Evolutionary conservation across 2,113 vertebrate genomes (phyloP).

Genomic region (Apodemus sylvaticus): DNA sequence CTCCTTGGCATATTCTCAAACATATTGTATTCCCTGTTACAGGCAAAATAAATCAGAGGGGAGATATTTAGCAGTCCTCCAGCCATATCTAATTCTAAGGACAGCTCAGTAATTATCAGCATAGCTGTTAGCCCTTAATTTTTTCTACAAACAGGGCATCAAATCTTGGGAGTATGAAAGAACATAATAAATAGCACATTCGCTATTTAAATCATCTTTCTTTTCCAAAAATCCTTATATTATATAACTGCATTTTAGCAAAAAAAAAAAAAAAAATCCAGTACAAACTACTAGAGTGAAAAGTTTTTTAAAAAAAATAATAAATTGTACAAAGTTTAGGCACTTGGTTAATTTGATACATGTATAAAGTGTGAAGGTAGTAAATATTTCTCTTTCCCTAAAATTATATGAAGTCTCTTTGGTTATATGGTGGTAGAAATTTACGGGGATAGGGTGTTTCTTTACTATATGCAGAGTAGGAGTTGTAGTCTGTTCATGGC

Average conservation of each 20-base stretch:
- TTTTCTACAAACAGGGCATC: neutral
- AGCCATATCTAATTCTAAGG: neutral
- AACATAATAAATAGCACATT: neutral
- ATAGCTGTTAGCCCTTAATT: neutral
- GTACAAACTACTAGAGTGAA: neutral
- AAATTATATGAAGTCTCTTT: neutral
- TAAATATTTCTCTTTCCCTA: neutral
- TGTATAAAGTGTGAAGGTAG: neutral
- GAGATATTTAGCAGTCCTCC: neutral
- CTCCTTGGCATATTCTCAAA: neutral
- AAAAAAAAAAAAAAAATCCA: neutral
- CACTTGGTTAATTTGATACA: neutral
- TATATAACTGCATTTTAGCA: neutral
- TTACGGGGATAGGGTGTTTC: neutral
- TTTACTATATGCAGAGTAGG: neutral
- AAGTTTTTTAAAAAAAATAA: neutral
- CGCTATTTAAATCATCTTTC: neutral
- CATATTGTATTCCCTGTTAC: too few species aligned
- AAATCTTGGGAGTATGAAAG: neutral
- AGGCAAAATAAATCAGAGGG: neutral
- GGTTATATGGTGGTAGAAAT: neutral
- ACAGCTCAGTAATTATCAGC: neutral
- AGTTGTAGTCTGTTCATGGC: neutral
- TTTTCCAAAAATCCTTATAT: neutral
- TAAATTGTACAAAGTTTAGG: neutral